A percentile compares a stretch with the other conserved stretches of the same genome.
phyloP scores from a whole-genome alignment of 2,113 vertebrate genomes.

The Ailuropoda melanoleuca region DNA sequence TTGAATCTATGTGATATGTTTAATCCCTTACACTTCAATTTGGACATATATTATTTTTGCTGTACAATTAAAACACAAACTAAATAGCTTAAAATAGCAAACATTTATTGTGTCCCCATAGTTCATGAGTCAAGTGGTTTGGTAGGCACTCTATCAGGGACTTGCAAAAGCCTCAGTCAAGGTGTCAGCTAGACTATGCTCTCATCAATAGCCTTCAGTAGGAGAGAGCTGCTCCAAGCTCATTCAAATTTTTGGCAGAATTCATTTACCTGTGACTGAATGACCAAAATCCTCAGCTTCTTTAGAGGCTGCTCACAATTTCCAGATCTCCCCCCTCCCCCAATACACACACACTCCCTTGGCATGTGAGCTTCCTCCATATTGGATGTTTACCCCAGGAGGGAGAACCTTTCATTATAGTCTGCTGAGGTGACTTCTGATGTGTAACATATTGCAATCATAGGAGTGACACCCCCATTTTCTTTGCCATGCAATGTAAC shows the following conservation, averaged over 20 bases:
- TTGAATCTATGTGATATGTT: background rate
- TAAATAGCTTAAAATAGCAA: background rate
- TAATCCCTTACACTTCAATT: background rate
- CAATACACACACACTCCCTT: background rate
- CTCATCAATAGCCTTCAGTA: background rate
- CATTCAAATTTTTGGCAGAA: background rate
- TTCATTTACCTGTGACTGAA: background rate
- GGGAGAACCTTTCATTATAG: background rate
- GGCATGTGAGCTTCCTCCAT: fast-evolving
- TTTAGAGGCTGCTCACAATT: background rate
- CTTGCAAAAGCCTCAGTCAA: background rate
- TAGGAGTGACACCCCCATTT: background rate
- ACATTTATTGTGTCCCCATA: background rate
- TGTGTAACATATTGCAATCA: background rate
- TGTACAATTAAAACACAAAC: background rate
- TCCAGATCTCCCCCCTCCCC: fast-evolving
- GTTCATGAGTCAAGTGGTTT: background rate
- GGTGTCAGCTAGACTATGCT: background rate
- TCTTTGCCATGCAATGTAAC: background rate
- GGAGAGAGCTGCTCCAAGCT: background rate
- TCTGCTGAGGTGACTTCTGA: background rate
- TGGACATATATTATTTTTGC: background rate
- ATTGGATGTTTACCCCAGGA: background rate
- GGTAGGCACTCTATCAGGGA: fast-evolving
- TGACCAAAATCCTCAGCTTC: background rate